Percentiles rank a stretch among this genome's conserved stretches.
phyloP scores from a whole-genome alignment of 1,140 invertebrate genomes.

The Drosophila erecta region DNA sequence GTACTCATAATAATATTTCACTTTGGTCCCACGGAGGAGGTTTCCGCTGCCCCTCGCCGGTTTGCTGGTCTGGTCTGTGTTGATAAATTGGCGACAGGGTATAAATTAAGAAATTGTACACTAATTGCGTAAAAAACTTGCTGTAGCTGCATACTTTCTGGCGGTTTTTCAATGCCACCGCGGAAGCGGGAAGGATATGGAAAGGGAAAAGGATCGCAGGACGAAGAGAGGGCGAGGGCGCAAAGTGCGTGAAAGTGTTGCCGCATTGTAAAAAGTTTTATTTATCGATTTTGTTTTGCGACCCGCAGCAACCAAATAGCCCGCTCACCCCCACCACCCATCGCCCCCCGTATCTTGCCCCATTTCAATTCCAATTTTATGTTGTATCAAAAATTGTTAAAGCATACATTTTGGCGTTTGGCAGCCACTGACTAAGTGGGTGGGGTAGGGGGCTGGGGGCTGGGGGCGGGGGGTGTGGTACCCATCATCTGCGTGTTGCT shows the following conservation, averaged over 20 bases:
- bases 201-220: neutral
- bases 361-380: constrained; percentile 77
- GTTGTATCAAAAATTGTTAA: constrained; percentile 78
- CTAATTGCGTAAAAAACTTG: constrained; percentile 84
- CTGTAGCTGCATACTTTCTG: constrained; percentile 71
- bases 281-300: constrained; percentile 78
- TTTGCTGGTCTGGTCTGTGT: constrained; percentile 40
- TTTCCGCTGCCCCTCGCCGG: constrained; percentile 8
- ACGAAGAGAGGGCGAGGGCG: neutral
- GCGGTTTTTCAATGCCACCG: constrained; percentile 74
- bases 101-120: constrained; percentile 84
- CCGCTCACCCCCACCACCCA: neutral
- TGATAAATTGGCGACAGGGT: constrained; percentile 84
- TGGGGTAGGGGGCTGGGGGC: neutral
- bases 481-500: constrained; percentile 52
- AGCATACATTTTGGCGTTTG: constrained; percentile 80
- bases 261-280: constrained; percentile 75
- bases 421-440: constrained; percentile 47
- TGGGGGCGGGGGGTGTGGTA: neutral
- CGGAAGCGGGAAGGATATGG: constrained; percentile 22
- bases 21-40: constrained; percentile 43
- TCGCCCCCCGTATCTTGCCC: neutral
- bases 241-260: constrained; percentile 79
- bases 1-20: constrained; percentile 81
- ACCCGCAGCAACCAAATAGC: constrained; percentile 63